Evolutionary conservation across 2,113 vertebrate genomes (phyloP).

Genomic region (Rynchops niger): DNA sequence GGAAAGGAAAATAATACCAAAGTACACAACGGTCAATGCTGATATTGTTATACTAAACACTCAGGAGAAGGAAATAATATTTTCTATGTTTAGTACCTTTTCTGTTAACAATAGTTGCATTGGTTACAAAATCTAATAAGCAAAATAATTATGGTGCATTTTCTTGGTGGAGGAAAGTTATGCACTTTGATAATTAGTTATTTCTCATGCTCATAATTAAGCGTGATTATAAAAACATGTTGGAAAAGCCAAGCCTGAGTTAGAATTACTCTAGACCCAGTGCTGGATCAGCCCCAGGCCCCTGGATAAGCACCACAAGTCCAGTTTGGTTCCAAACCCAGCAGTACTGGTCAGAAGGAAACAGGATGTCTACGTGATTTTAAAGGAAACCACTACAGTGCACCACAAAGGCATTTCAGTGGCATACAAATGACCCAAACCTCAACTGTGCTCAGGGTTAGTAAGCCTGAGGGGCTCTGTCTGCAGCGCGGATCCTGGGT

Average conservation of each 20-base stretch:
- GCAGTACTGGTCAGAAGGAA: background rate
- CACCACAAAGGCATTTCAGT: background rate
- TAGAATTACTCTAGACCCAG: background rate
- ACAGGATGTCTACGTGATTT: background rate
- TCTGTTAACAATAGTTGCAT: background rate
- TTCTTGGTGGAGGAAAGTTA: background rate
- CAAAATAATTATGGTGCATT: background rate
- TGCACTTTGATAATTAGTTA: background rate
- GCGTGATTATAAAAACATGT: background rate
- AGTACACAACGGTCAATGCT: constrained; percentile 59
- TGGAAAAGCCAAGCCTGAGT: background rate
- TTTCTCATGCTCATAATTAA: constrained; percentile 19
- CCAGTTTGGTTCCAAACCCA: background rate
- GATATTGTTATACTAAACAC: constrained; percentile 48
- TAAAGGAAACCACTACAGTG: background rate
- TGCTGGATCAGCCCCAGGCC: background rate
- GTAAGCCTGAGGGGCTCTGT: background rate
- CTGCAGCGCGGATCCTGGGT: background rate
- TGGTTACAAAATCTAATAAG: background rate
- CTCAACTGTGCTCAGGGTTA: background rate
- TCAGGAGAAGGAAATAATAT: constrained; percentile 44
- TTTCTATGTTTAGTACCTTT: background rate
- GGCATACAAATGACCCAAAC: constrained; percentile 5
- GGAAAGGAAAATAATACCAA: constrained; percentile 72
- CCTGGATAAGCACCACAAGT: background rate